These are phyloP conservation scores for Fringilla coelebs DNA, from an alignment of 2,797 vertebrate genomes.

Conservation along the genomic window DNA sequence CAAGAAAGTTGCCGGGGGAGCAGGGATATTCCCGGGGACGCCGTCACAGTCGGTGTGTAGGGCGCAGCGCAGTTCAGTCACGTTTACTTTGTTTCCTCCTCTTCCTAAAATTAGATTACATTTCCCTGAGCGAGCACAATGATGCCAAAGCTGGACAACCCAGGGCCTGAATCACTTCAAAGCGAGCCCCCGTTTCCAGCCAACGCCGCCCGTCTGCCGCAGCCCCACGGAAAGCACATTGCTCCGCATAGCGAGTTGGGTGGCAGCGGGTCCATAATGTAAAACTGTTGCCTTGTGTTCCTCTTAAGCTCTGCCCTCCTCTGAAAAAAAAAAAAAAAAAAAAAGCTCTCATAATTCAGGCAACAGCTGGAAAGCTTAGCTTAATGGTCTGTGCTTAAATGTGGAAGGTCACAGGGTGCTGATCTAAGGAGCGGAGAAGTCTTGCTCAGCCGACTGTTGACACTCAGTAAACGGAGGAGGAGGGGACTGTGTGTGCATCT, in stretches of 20 bases:
- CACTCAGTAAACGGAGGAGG: slow-evolving; percentile 80
- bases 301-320: slow-evolving; percentile 71
- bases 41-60: fast-evolving
- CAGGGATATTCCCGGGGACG: fast-evolving
- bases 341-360: slow-evolving; percentile 74
- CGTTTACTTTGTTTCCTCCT: slow-evolving; percentile 16
- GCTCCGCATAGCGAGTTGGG: slow-evolving; percentile 66
- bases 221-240: background rate
- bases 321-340: slow-evolving; percentile 2
- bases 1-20: background rate
- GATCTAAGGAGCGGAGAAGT: slow-evolving; percentile 84
- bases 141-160: background rate
- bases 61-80: background rate
- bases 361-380: slow-evolving; percentile 86
- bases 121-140: background rate
- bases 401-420: slow-evolving; percentile 84
- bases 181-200: background rate
- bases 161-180: slow-evolving; percentile 16
- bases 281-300: slow-evolving; percentile 76
- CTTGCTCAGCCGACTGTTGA: slow-evolving; percentile 85
- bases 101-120: slow-evolving; percentile 38
- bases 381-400: slow-evolving; percentile 82
- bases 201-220: background rate
- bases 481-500: slow-evolving; percentile 76
- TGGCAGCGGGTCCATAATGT: slow-evolving; percentile 67